A percentile compares a stretch with the other conserved stretches of the same genome.
Evolutionary conservation across 2,113 vertebrate genomes (phyloP).

Genomic region (Nycticryphes semicollaris): DNA sequence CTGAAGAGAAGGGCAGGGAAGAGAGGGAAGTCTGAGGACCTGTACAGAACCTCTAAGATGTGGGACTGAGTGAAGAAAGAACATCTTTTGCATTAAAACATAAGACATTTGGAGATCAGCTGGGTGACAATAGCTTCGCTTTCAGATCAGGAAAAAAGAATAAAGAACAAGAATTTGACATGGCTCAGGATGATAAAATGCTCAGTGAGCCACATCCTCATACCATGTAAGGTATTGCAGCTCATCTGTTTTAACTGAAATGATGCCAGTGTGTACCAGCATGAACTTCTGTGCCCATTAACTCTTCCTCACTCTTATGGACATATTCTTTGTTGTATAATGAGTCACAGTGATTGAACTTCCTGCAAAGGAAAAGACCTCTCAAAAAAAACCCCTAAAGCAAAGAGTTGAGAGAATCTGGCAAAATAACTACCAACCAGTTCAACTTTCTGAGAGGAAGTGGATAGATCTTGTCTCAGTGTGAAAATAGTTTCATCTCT

Average conservation of each 20-base stretch:
- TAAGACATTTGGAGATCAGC: background rate
- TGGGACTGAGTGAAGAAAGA: background rate
- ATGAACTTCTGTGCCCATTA: background rate
- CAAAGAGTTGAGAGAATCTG: background rate
- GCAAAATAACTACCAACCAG: background rate
- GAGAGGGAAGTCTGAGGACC: background rate
- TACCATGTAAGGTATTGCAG: background rate
- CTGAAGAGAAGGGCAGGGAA: background rate
- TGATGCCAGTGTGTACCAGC: background rate
- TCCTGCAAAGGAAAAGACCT: slow-evolving; percentile 32
- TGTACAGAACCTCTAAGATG: background rate
- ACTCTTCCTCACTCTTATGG: background rate
- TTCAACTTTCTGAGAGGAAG: background rate
- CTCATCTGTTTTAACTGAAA: background rate
- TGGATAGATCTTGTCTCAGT: background rate
- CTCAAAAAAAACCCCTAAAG: background rate
- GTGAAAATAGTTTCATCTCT: background rate
- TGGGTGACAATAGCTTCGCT: background rate
- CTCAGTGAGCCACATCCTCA: background rate
- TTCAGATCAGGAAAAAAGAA: background rate
- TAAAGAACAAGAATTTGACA: background rate
- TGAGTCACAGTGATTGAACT: slow-evolving; percentile 35
- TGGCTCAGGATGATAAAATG: background rate
- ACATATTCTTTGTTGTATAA: background rate
- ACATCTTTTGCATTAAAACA: background rate